A percentile compares a stretch with the other conserved stretches of the same genome.
These are phyloP conservation scores for Hippopotamyrus pictus DNA, from an alignment of 2,797 vertebrate genomes.

Conservation along the genomic window DNA sequence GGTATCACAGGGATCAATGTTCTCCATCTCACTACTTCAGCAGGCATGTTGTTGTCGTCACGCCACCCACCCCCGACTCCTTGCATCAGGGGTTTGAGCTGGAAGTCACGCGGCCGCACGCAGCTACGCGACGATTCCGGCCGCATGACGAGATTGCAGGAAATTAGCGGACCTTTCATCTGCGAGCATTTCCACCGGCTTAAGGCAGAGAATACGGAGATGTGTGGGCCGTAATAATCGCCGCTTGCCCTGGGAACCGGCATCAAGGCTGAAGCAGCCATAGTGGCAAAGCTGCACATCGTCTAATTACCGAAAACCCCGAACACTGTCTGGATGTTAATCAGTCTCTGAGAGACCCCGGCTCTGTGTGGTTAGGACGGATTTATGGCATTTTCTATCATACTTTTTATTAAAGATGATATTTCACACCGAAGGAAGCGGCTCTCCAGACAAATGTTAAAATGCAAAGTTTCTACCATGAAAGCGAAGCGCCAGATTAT, in stretches of 20 bases:
- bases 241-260: slow-evolving; percentile 74
- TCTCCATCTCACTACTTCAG: not conserved
- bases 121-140: slow-evolving; percentile 6
- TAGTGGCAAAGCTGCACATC: slow-evolving; percentile 70
- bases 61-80: not conserved
- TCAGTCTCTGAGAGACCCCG: slow-evolving; percentile 93
- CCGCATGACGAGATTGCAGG: slow-evolving; percentile 60
- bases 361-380: slow-evolving; percentile 80
- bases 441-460: slow-evolving; percentile 89
- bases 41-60: not conserved
- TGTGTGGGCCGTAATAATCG: slow-evolving; percentile 76
- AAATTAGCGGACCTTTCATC: slow-evolving; percentile 77
- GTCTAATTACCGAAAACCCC: slow-evolving; percentile 81
- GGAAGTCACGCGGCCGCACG: not conserved
- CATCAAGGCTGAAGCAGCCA: slow-evolving; percentile 73
- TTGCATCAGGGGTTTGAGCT: not conserved
- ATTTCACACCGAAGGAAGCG: slow-evolving; percentile 77
- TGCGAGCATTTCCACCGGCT: slow-evolving; percentile 65
- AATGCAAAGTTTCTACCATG: slow-evolving; percentile 89
- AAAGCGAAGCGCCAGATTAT: slow-evolving; percentile 82
- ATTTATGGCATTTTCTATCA: slow-evolving; percentile 80
- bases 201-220: slow-evolving; percentile 54
- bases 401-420: slow-evolving; percentile 93
- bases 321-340: slow-evolving; percentile 82
- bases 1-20: not conserved